Evolutionary conservation across 2,888 invertebrate genomes (phyloP).

Genomic region (Himalopsyche kuldschensis): DNA sequence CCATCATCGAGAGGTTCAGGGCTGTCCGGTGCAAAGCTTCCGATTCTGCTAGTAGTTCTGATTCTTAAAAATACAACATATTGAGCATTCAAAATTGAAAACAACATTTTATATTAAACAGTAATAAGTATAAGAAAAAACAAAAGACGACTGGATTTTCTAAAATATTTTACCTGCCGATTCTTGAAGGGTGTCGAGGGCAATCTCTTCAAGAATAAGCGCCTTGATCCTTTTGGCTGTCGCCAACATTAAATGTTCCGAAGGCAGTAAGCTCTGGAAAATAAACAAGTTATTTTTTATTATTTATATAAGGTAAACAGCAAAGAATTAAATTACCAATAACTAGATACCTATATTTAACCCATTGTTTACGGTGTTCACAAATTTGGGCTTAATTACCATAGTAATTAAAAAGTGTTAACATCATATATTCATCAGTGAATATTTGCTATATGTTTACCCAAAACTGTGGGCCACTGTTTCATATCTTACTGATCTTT

Average conservation of each 20-base stretch:
- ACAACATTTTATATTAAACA: not conserved
- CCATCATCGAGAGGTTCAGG: conserved; percentile 73
- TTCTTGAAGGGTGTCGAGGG: conserved; percentile 72
- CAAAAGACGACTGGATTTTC: too few relatives aligned
- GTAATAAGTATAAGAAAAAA: too few relatives aligned
- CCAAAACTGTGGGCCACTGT: too few relatives aligned
- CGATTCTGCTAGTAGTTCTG: conserved; percentile 72
- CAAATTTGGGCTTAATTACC: too few relatives aligned
- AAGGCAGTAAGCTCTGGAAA: conserved; percentile 69
- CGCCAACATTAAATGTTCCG: conserved; percentile 82
- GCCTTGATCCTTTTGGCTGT: conserved; percentile 92
- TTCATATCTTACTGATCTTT: too few relatives aligned
- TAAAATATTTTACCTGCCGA: conserved; percentile 46
- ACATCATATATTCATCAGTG: too few relatives aligned
- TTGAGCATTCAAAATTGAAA: not conserved
- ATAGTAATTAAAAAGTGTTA: too few relatives aligned
- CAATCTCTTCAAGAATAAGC: conserved; percentile 89
- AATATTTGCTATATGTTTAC: too few relatives aligned
- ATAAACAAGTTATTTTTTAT: not conserved
- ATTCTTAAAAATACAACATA: conserved; percentile 45
- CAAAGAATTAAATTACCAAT: too few relatives aligned
- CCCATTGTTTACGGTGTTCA: too few relatives aligned
- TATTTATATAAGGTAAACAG: too few relatives aligned
- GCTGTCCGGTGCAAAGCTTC: conserved; percentile 84
- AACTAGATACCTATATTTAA: too few relatives aligned